Percentiles rank a stretch among this genome's conserved stretches.
Conservation (phyloP, 2,113 vertebrate species). For the Platanista minor region DNA sequence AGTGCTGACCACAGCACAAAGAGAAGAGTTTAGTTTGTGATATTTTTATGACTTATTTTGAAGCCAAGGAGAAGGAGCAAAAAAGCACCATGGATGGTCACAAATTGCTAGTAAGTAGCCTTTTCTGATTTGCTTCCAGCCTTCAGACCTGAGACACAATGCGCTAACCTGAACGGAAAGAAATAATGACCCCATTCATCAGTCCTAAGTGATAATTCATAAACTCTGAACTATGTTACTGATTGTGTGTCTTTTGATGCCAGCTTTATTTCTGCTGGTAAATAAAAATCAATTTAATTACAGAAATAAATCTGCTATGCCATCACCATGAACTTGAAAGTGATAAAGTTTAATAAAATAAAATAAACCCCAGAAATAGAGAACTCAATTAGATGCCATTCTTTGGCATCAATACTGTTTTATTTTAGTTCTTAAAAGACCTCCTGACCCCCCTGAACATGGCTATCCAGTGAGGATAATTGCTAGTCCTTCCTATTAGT, state of each 20-base stretch:
- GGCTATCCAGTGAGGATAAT: background rate
- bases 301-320: conserved; percentile 77
- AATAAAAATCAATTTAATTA: conserved; percentile 80
- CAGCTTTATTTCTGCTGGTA: conserved; percentile 72
- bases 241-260: conserved; percentile 68
- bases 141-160: background rate
- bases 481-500: background rate
- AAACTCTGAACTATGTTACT: conserved; percentile 68
- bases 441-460: background rate
- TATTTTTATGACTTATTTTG: background rate
- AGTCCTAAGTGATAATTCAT: conserved; percentile 69
- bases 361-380: conserved; percentile 58
- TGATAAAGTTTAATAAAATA: conserved; percentile 79
- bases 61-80: background rate
- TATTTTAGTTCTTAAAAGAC: conserved; percentile 44
- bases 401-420: background rate
- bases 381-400: conserved; percentile 43
- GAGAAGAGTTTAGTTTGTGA: conserved; percentile 33
- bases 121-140: background rate
- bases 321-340: conserved; percentile 59
- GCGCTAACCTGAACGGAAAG: conserved; percentile 45
- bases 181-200: conserved; percentile 60
- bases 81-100: background rate
- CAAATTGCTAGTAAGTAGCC: background rate
- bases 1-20: conserved; percentile 20